These are phyloP conservation scores for Ooceraea biroi DNA, from an alignment of 1,140 invertebrate genomes.

Conservation along the genomic window DNA sequence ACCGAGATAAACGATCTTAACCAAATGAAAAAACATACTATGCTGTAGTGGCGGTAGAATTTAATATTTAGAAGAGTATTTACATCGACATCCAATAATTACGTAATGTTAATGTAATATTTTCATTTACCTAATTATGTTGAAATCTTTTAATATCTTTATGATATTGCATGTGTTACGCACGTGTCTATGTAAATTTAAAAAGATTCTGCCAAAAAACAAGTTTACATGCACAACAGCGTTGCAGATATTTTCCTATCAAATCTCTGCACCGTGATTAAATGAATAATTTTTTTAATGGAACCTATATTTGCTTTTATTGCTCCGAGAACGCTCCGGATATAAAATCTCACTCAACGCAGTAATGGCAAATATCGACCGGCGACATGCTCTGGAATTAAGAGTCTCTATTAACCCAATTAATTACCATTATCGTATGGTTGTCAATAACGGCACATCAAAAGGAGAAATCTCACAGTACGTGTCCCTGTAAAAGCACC, in stretches of 20 bases:
- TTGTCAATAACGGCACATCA: slow-evolving; percentile 43
- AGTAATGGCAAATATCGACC: slow-evolving; percentile 60
- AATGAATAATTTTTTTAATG: slow-evolving; percentile 14
- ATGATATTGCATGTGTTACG: not conserved
- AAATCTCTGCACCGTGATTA: slow-evolving; percentile 1
- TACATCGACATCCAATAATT: not conserved
- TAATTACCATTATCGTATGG: slow-evolving; percentile 77
- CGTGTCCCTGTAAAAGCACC: slow-evolving; percentile 46
- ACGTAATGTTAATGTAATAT: not conserved
- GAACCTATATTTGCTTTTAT: slow-evolving; percentile 14
- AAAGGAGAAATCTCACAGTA: slow-evolving; percentile 56
- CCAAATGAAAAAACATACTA: slow-evolving; percentile 9
- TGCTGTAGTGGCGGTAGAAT: not conserved
- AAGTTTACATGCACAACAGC: not conserved
- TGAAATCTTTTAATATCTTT: not conserved
- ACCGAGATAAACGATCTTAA: slow-evolving; percentile 37
- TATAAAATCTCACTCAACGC: slow-evolving; percentile 58
- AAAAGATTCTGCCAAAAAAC: not conserved
- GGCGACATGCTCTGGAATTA: slow-evolving; percentile 57
- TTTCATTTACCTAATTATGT: not conserved
- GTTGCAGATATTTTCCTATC: not conserved
- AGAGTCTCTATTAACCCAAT: slow-evolving; percentile 76
- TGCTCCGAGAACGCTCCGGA: slow-evolving; percentile 6
- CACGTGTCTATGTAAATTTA: not conserved
- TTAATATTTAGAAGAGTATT: slow-evolving; percentile 32